Conservation (phyloP, 1,140 invertebrate species). For the Popillia japonica region DNA sequence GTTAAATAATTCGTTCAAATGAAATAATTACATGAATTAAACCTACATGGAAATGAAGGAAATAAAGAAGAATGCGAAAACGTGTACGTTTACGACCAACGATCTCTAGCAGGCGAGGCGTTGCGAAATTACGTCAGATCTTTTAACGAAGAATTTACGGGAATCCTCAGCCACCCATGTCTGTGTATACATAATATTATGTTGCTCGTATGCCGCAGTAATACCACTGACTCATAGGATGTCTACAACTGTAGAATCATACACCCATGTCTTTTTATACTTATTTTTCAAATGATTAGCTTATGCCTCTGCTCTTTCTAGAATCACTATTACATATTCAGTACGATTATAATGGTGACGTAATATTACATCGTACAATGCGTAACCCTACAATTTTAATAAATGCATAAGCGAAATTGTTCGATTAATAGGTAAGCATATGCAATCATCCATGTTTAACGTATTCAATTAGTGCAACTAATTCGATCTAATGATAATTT, state of each 20-base stretch:
- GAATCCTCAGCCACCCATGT: neutral
- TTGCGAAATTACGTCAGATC: conserved; percentile 18
- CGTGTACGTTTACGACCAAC: neutral
- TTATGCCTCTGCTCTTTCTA: neutral
- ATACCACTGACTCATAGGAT: neutral
- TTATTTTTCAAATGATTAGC: neutral
- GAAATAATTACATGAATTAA: neutral
- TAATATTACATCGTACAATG: neutral
- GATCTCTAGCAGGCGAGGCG: conserved; percentile 6
- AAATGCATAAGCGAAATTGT: neutral
- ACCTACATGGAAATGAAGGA: neutral
- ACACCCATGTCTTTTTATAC: neutral
- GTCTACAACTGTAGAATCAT: neutral
- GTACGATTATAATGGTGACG: neutral
- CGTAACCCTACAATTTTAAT: neutral
- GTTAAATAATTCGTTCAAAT: neutral
- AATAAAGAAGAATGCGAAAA: neutral
- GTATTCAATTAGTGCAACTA: neutral
- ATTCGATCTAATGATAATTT: neutral
- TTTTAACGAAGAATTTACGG: neutral
- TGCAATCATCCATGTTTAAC: neutral
- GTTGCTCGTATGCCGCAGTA: neutral
- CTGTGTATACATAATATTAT: neutral
- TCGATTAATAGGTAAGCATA: neutral
- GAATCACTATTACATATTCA: neutral